Conservation (phyloP, 2,113 vertebrate species). For the Prochilodus magdalenae region DNA sequence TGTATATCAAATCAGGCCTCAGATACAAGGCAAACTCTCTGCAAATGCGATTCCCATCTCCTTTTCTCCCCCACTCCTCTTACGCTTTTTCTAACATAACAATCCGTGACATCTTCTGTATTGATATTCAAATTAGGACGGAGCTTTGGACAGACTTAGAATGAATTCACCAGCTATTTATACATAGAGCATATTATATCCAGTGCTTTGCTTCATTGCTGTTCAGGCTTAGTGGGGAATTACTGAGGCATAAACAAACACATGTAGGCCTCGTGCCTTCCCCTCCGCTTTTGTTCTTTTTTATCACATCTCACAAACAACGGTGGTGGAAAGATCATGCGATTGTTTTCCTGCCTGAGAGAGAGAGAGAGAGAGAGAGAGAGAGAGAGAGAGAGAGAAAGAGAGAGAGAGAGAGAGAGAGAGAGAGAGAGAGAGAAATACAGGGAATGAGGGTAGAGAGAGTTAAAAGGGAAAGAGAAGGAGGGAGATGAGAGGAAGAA, state of each 20-base stretch:
- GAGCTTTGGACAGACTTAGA: conserved; percentile 66
- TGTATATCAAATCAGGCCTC: conserved; percentile 53
- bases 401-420: not conserved
- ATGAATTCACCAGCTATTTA: conserved; percentile 68
- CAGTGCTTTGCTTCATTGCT: conserved; percentile 49
- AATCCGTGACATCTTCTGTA: conserved; percentile 64
- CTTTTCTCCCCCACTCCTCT: conserved; percentile 43
- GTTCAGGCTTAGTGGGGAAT: conserved; percentile 56
- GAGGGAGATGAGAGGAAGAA: not conserved
- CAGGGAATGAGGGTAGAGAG: not conserved
- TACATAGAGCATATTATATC: conserved; percentile 54
- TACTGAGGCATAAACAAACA: conserved; percentile 58
- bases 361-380: conserved; percentile 16
- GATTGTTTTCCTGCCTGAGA: not conserved
- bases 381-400: conserved; percentile 17
- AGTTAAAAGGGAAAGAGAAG: conserved; percentile 5
- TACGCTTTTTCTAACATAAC: conserved; percentile 55
- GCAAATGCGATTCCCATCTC: conserved; percentile 54
- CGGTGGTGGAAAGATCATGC: conserved; percentile 32
- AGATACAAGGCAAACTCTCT: conserved; percentile 59
- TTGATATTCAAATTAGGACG: conserved; percentile 74
- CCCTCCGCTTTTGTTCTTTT: conserved; percentile 26
- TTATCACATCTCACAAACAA: conserved; percentile 49
- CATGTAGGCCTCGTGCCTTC: conserved; percentile 37
- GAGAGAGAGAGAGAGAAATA: conserved; percentile 5